phyloP scores from a whole-genome alignment of 2,888 invertebrate species.

The Eupithecia abbreviata region DNA sequence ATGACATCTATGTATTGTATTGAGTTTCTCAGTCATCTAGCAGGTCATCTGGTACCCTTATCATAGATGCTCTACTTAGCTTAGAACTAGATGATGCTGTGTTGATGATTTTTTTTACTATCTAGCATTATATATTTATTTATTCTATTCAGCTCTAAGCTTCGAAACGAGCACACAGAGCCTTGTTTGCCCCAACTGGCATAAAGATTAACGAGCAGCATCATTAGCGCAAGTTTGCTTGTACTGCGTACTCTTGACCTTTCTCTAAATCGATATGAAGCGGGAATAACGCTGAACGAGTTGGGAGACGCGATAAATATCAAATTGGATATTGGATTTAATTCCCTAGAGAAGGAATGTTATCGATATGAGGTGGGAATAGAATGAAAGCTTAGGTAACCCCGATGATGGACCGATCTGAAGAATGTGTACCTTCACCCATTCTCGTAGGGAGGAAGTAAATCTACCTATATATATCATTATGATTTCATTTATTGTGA shows the following conservation, averaged over 20 bases:
- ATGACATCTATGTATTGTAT: too few relatives aligned
- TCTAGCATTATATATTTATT: too few relatives aligned
- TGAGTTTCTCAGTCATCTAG: too few relatives aligned
- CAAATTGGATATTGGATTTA: not conserved
- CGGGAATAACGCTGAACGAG: not conserved
- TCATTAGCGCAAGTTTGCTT: constrained; percentile 18
- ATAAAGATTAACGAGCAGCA: constrained; percentile 22
- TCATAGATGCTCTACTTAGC: too few relatives aligned
- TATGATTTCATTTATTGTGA: too few relatives aligned
- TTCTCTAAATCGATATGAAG: constrained; percentile 11
- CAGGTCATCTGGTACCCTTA: too few relatives aligned
- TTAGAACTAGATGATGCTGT: too few relatives aligned
- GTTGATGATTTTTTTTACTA: too few relatives aligned
- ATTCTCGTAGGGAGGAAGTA: not conserved
- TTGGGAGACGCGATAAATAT: not conserved
- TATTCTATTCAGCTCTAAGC: not conserved
- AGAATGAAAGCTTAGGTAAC: not conserved
- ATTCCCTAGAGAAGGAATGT: not conserved
- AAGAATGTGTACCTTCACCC: not conserved
- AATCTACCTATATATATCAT: not conserved
- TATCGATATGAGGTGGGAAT: not conserved
- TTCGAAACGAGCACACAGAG: not conserved
- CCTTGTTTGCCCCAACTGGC: constrained; percentile 12
- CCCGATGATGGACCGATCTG: not conserved
- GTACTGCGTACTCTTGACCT: constrained; percentile 19